Evolutionary conservation across 2,797 vertebrate genomes (phyloP), one percentile per base, ranked within the genome.

Genomic region (Crocidura indochinensis): DNA sequence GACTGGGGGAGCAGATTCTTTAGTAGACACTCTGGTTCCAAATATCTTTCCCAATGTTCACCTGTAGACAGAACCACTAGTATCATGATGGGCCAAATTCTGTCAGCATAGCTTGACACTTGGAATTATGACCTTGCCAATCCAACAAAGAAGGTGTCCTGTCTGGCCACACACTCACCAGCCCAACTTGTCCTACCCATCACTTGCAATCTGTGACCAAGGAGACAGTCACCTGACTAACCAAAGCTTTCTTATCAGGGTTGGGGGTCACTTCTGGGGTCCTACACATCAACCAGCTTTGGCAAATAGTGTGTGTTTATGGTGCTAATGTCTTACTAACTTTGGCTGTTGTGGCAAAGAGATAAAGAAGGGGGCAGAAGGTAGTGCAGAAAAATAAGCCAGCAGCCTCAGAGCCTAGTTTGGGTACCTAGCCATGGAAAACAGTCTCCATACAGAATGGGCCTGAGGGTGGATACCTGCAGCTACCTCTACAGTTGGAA

Each of bases 261-360:
- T 8, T 68, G 73, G 46, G 82, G 67, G 53, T 62, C 12, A 0
- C 14, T 72, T 73, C 64, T 77, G n/a, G 1, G 4, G 31, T 69
- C 47, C 80, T 1, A 2, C 62, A 38, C 56, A 7, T 88, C 91
- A 65, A n/a, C 88, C 5, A 0, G 29, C 79, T 51, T 72, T 4
- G 24, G 82, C 74, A 11, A 2, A 53, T 17, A 12, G 3, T 0
- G 24, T 51, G 62, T 91, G 26, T 82, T 88, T 79, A 91, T 88
- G 77, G 75, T 91, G 31, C 5, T 84, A 69, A 46, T 78, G 53
- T 51, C 11, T 46, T 95, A 14, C 73, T 84, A 93, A 89, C 68
- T 53, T 94, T 94, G 88, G 87, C 89, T 0, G 38, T 26, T 44
- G 17, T 26, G 31, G 65, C 44, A 44, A 19, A 27, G 68, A 7